Base-by-base conservation (phyloP, 2,888 invertebrate genomes). In the Mylabris sibirica region DNA sequence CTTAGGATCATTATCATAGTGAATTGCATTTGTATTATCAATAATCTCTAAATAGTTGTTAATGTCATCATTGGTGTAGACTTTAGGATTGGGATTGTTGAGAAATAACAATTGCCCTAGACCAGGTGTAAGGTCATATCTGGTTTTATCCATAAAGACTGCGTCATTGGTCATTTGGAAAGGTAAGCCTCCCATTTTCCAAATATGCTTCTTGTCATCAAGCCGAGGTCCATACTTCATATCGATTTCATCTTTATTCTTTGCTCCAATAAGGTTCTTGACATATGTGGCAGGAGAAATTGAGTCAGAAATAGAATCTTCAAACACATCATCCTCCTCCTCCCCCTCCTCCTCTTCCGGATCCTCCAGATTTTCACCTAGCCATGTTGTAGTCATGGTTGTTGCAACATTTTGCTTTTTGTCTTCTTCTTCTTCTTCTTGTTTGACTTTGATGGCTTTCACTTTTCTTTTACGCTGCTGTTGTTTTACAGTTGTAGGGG, bases 111-210 rank as follows among this genome's bases (percentile, higher is more conserved):
- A 34, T 24, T 68, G 24, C 53, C 60, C 34, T 30, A 74, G 59
- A 17, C 74, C 71, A 59, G 57, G 60, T 34, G 70, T 73, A 26
- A 71, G 65, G 24, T 44, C 30, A 68, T 65, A 74, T 57, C 49
- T 59, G 64, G 72, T 63, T 53, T 61, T 59, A 35, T 66, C 64
- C 24, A 73, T 64, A 60, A 64, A 63, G 62, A 70, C 26, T 41
- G 64, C 24, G 24, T 65, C 30, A 20, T 41, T 64, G 14, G 62
- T 63, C 26, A 67, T 30, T 17, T 24, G n/a, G 30, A 71, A 61
- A 14, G 59, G 22, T 38, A 26, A 53, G 38, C 59, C 61, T 34
- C 69, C 65, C 14, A 69, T 63, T 69, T 66, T 66, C 65, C 65
- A 69, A n/a, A 14, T 34, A 12, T 65, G 57, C 9, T 68, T 60